Evolutionary conservation across 2,797 vertebrate species (phyloP).

Genomic region (Pterois miles): DNA sequence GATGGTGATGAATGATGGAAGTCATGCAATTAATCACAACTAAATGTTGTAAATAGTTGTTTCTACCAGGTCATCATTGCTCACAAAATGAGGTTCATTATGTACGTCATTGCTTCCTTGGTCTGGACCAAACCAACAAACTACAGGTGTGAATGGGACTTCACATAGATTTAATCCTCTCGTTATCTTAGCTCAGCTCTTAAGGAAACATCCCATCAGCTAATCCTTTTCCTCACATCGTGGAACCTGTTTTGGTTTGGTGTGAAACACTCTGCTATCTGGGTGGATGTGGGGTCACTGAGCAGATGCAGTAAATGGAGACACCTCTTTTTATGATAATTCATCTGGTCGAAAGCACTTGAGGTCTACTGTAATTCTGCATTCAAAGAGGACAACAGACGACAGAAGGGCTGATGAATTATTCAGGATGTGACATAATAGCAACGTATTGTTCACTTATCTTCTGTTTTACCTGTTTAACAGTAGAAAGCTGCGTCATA

Average conservation of each 20-base stretch:
- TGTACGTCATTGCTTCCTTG: too few species aligned
- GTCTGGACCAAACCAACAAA: too few species aligned
- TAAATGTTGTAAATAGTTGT: too few species aligned
- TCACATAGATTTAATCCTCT: background rate
- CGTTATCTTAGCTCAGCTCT: too few species aligned
- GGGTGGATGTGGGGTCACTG: constrained; percentile 1
- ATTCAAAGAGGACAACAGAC: constrained; percentile 12
- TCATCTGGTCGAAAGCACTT: constrained; percentile 40
- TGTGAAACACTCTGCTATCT: constrained; percentile 5
- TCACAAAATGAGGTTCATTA: background rate
- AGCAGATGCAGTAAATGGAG: constrained; percentile 56
- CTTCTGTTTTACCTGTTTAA: constrained; percentile 22
- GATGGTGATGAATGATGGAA: too few species aligned
- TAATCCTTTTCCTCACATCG: background rate
- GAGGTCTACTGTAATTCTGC: constrained; percentile 27
- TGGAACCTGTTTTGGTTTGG: background rate
- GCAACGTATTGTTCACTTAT: constrained; percentile 11
- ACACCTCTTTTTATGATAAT: constrained; percentile 42
- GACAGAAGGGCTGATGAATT: constrained; percentile 43
- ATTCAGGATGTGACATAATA: constrained; percentile 42
- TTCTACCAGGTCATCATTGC: background rate
- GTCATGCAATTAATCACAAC: too few species aligned
- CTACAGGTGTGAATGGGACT: background rate
- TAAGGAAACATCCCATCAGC: background rate
- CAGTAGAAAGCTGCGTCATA: too few species aligned